These are phyloP conservation scores for Cottus gobio DNA, from an alignment of 2,113 vertebrate species.

Conservation along the genomic window DNA sequence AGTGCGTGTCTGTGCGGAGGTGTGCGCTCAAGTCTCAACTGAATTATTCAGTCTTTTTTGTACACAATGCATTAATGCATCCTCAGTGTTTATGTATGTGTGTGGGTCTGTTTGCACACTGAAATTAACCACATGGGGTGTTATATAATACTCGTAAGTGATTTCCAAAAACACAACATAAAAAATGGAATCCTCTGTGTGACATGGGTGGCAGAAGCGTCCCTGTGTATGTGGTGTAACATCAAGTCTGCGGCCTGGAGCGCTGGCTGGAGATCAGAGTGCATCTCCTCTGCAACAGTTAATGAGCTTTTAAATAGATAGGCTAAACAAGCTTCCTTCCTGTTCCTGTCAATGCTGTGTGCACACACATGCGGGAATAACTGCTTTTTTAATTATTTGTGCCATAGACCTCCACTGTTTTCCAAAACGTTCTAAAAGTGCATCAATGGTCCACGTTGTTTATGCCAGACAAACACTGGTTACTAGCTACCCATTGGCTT, in stretches of 20 bases:
- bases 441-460: background rate
- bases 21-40: slow-evolving; percentile 46
- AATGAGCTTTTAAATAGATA: slow-evolving; percentile 62
- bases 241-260: slow-evolving; percentile 22
- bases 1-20: slow-evolving; percentile 28
- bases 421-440: background rate
- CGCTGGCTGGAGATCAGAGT: slow-evolving; percentile 37
- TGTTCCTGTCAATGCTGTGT: slow-evolving; percentile 21
- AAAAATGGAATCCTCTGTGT: background rate
- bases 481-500: background rate
- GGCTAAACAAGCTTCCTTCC: slow-evolving; percentile 48
- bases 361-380: slow-evolving; percentile 4
- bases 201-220: slow-evolving; percentile 15
- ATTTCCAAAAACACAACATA: background rate
- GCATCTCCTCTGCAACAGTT: slow-evolving; percentile 44
- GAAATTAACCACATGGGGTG: slow-evolving; percentile 31
- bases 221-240: slow-evolving; percentile 7
- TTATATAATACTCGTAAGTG: slow-evolving; percentile 32
- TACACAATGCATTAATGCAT: slow-evolving; percentile 32
- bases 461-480: background rate
- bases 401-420: background rate
- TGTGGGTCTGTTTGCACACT: slow-evolving; percentile 3
- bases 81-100: slow-evolving; percentile 14
- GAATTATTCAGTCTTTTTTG: slow-evolving; percentile 71
- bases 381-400: too few relatives aligned